Evolutionary conservation across 2,888 invertebrate genomes (phyloP).

Genomic region (Chymomyza fuscimana): DNA sequence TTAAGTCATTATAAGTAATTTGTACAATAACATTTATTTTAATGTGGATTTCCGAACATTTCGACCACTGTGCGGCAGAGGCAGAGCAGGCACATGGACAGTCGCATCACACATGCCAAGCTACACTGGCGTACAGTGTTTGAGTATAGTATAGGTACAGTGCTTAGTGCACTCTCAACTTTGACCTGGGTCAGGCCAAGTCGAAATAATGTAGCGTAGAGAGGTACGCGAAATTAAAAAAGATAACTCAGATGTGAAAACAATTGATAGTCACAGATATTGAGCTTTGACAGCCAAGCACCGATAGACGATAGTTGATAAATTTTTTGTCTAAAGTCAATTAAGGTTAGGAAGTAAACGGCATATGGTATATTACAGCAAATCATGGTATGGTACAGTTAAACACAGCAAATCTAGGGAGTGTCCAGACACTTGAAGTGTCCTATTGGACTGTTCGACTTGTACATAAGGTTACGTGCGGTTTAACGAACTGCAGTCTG

Average conservation of each 20-base stretch:
- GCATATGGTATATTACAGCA: background rate
- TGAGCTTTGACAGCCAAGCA: conserved; percentile 68
- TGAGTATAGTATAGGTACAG: background rate
- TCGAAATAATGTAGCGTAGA: conserved; percentile 58
- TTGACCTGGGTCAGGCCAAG: conserved; percentile 69
- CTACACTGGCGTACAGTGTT: too few species aligned
- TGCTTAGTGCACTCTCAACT: conserved; percentile 56
- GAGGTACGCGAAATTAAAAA: conserved; percentile 66
- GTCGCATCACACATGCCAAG: conserved; percentile 34
- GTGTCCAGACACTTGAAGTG: conserved; percentile 56
- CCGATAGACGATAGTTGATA: conserved; percentile 57
- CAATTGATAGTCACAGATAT: conserved; percentile 73
- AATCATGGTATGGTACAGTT: background rate
- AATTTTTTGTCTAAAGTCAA: conserved; percentile 63
- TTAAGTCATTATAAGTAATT: too few species aligned
- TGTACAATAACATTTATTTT: too few species aligned
- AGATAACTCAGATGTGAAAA: conserved; percentile 76
- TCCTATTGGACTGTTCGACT: conserved; percentile 32
- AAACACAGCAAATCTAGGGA: background rate
- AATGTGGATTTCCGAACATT: background rate
- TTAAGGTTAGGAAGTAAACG: conserved; percentile 50
- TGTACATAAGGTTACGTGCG: conserved; percentile 30
- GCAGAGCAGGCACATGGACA: conserved; percentile 22
- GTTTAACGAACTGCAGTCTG: conserved; percentile 57
- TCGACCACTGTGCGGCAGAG: conserved; percentile 31